A percentile compares a stretch with the other conserved stretches of the same genome.
Conservation (phyloP, 2,113 vertebrate genomes). For the Lichenostomus cassidix region DNA sequence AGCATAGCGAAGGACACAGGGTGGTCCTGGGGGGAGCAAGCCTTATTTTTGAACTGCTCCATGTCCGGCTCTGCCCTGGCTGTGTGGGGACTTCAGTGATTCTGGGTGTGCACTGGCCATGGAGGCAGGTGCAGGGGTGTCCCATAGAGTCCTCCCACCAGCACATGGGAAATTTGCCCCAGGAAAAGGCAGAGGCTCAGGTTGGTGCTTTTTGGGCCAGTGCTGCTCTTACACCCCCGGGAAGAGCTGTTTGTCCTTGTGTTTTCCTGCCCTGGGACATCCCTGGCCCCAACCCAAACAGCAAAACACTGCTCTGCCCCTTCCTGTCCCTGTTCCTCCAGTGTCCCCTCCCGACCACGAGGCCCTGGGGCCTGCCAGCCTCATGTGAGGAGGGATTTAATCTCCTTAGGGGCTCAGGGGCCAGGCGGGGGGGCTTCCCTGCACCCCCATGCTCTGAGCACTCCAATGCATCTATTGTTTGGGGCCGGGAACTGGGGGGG, state of each 20-base stretch:
- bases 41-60: background rate
- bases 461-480: background rate
- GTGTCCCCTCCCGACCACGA: accelerated
- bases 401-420: constrained; percentile 37
- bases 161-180: accelerated
- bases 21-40: background rate
- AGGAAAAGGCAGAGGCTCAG: background rate
- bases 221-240: accelerated
- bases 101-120: background rate
- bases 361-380: accelerated
- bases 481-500: accelerated
- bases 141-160: accelerated
- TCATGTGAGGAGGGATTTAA: constrained; percentile 43
- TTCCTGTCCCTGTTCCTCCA: background rate
- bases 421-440: background rate
- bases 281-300: background rate
- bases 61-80: no score
- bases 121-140: no score
- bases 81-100: background rate
- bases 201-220: background rate
- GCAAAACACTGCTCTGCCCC: background rate
- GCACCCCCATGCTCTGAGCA: accelerated
- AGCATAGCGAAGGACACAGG: accelerated
- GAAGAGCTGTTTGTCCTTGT: background rate
- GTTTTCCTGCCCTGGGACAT: background rate